phyloP scores from a whole-genome alignment of 2,888 invertebrate species.

The Coelopa pilipes region DNA sequence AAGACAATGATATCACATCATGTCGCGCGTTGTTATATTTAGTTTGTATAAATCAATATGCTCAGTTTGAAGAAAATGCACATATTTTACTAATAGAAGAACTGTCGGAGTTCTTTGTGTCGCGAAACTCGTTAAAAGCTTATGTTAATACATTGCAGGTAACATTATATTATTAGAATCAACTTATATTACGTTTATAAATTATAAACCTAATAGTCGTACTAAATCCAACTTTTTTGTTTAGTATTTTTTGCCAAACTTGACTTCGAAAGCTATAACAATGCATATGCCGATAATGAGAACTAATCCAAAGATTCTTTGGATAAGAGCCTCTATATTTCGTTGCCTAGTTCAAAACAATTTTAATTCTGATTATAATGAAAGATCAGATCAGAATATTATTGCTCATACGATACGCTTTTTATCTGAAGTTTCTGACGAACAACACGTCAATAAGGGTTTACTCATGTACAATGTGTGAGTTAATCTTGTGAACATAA shows the following conservation, averaged over 20 bases:
- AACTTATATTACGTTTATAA: too few species aligned
- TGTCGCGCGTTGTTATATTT: constrained; percentile 55
- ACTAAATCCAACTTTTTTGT: constrained; percentile 17
- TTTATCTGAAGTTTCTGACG: constrained; percentile 61
- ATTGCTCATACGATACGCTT: constrained; percentile 54
- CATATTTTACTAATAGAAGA: constrained; percentile 58
- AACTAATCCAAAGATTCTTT: constrained; percentile 52
- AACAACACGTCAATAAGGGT: constrained; percentile 57
- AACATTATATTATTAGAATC: constrained; percentile 10
- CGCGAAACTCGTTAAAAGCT: constrained; percentile 48
- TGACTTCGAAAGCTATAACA: constrained; percentile 53
- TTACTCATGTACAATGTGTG: constrained; percentile 69
- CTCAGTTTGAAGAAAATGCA: constrained; percentile 58
- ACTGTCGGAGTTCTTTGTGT: constrained; percentile 51
- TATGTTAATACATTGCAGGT: constrained; percentile 60
- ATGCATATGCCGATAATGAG: constrained; percentile 53
- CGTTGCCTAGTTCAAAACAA: constrained; percentile 60
- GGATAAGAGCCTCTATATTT: constrained; percentile 58
- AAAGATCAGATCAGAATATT: constrained; percentile 58
- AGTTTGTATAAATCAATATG: constrained; percentile 51
- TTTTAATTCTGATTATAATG: constrained; percentile 56
- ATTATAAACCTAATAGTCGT: too few species aligned
- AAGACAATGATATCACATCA: constrained; percentile 50
- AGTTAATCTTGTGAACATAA: constrained; percentile 35
- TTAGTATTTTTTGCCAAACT: constrained; percentile 56